phyloP scores from a whole-genome alignment of 2,797 vertebrate genomes.

The Sphenopsis melanotis region DNA sequence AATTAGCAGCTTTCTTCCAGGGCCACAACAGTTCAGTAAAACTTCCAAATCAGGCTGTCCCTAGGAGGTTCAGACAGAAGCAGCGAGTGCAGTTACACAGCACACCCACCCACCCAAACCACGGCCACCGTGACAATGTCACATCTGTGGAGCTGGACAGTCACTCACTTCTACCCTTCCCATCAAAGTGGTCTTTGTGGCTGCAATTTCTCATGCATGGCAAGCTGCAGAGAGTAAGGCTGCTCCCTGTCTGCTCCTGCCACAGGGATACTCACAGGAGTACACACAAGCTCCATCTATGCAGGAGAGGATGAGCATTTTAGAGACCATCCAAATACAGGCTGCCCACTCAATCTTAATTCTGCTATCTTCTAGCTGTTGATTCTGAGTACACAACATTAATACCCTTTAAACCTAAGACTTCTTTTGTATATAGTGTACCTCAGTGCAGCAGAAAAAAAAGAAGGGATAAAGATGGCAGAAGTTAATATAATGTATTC shows the following conservation, averaged over 20 bases:
- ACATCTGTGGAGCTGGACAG: background rate
- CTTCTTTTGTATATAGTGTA: background rate
- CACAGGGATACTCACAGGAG: background rate
- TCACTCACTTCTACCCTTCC: background rate
- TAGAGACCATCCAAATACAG: background rate
- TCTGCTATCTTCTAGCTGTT: background rate
- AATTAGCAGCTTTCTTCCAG: constrained; percentile 42
- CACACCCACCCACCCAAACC: background rate
- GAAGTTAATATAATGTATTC: background rate
- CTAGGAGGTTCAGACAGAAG: background rate
- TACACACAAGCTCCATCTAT: rapidly evolving
- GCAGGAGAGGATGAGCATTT: rapidly evolving
- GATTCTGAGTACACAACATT: background rate
- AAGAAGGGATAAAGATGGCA: background rate
- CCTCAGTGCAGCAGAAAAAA: background rate
- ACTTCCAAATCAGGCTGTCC: background rate
- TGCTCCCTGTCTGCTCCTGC: background rate
- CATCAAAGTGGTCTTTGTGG: background rate
- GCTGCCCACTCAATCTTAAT: rapidly evolving
- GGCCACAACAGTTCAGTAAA: background rate
- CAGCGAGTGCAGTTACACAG: background rate
- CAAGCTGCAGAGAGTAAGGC: background rate
- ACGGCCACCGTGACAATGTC: rapidly evolving
- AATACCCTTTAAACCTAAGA: background rate
- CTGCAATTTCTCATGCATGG: rapidly evolving